Evolutionary conservation across 92 coral and sea anemone species (phyloP), one percentile per base, ranked within the genome.

Genomic region (Parazoanthus atlanticus): DNA sequence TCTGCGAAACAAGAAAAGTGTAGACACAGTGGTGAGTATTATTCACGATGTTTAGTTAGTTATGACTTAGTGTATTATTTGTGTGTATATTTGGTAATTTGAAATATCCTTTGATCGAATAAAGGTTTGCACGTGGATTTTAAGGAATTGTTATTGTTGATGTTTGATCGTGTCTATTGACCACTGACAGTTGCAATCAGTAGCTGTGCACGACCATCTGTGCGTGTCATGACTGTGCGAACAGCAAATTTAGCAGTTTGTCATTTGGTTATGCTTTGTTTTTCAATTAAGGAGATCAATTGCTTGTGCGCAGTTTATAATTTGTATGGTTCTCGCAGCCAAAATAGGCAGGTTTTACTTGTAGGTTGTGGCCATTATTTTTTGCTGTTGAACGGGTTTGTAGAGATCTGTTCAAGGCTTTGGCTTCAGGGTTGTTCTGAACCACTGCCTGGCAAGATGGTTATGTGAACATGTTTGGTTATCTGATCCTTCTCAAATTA

Each of bases 381-480:
- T 13, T 52, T 13, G 58, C 58, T 16, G 8, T 61, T 75, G 79
- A 75, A 75, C 25, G 79, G 79, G 79, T 75, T 75, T 75, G 38
- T 75, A 75, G 25, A 36, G 79, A 75, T 75, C 79, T 36, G 79
- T 75, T 75, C 79, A 75, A n/a, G 43, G 43, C 54, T 41, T 17
- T 75, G 79, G 79, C 79, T 75, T 75, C 79, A 75, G 79, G 79
- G 79, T 75, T 75, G 79, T 41, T 31, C 79, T 75, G 79, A 75
- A 75, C 46, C 79, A 75, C 31, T 31, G 79, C 40, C 79, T 13
- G 43, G 25, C 12, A 75, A 12, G 8, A 16, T 52, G 58, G 58
- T 12, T 19, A 52, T 16, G 52, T 46, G 58, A 52, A 61, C 69
- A 19, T 7, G 26, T 61, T 19, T 19, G 26, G 69, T 61, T 3